Conservation (phyloP, 2,888 invertebrate genomes). For the Eupithecia vulgata region DNA sequence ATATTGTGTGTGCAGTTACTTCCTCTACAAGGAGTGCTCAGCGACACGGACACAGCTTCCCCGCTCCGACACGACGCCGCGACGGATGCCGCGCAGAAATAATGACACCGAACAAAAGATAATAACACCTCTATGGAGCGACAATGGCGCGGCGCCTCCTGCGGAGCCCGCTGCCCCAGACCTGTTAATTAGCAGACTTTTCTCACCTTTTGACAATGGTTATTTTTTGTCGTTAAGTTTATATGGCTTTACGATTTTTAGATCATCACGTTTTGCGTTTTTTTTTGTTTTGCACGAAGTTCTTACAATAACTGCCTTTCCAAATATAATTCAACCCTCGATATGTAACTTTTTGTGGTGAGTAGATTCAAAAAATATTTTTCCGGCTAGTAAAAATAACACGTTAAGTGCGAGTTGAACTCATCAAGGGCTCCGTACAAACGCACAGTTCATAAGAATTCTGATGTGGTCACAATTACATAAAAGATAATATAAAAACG, state of each 20-base stretch:
- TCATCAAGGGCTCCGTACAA: too few species aligned
- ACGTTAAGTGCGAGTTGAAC: too few species aligned
- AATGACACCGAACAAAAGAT: slow-evolving; percentile 75
- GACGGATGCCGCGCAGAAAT: slow-evolving; percentile 64
- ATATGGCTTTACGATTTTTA: slow-evolving; percentile 50
- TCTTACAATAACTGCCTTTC: slow-evolving; percentile 22
- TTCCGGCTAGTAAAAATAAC: not conserved
- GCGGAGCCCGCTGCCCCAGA: slow-evolving; percentile 57
- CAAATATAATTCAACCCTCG: slow-evolving; percentile 35
- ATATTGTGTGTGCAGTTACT: slow-evolving; percentile 57
- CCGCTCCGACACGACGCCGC: slow-evolving; percentile 69
- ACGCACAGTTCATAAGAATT: too few species aligned
- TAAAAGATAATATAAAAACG: too few species aligned
- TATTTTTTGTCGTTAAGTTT: slow-evolving; percentile 59
- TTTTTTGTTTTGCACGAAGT: slow-evolving; percentile 37
- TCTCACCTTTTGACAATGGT: slow-evolving; percentile 77
- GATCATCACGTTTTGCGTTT: slow-evolving; percentile 49
- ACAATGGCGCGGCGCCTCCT: slow-evolving; percentile 68
- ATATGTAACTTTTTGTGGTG: slow-evolving; percentile 1
- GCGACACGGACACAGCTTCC: slow-evolving; percentile 70
- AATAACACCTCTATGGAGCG: slow-evolving; percentile 74
- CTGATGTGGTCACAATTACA: too few species aligned
- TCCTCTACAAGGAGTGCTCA: slow-evolving; percentile 70
- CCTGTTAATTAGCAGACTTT: slow-evolving; percentile 78
- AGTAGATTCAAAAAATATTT: not conserved